Evolutionary conservation across 2,797 vertebrate genomes (phyloP).

Genomic region (Acrocephalus scirpaceus): DNA sequence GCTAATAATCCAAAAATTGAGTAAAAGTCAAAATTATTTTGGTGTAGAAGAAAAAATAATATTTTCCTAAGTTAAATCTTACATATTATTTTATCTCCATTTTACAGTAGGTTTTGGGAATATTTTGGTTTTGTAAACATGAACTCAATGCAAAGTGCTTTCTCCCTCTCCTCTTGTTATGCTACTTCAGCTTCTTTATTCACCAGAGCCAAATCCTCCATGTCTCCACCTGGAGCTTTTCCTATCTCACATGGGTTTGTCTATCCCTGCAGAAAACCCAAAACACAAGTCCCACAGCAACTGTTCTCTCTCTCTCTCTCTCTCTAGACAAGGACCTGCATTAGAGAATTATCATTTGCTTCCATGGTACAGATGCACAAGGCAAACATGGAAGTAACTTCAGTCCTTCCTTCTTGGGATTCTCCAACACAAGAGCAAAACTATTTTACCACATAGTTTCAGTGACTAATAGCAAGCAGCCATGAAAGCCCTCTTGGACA

Average conservation of each 20-base stretch:
- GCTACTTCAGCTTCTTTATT: not conserved
- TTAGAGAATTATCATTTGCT: not conserved
- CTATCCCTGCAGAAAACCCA: not conserved
- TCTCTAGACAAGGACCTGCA: not conserved
- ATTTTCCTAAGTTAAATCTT: not conserved
- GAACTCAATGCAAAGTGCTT: not conserved
- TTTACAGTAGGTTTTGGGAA: not conserved
- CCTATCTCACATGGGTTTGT: rapidly evolving
- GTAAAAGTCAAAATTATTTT: not conserved
- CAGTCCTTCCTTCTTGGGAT: not conserved
- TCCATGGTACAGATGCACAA: not conserved
- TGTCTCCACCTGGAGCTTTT: not conserved
- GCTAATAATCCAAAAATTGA: not conserved
- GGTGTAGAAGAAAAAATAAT: not conserved
- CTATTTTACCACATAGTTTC: not conserved
- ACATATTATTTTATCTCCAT: not conserved
- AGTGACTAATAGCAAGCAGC: not conserved
- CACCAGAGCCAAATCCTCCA: not conserved
- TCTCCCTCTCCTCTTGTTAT: not conserved
- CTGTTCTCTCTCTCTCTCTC: not conserved
- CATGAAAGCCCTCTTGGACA: not conserved
- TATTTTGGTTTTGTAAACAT: not conserved
- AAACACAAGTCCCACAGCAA: not conserved
- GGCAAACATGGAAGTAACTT: not conserved
- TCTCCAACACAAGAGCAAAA: not conserved